These are phyloP conservation scores for Gadopsis bispinosus DNA, from an alignment of 2,797 vertebrate species.

Conservation along the genomic window DNA sequence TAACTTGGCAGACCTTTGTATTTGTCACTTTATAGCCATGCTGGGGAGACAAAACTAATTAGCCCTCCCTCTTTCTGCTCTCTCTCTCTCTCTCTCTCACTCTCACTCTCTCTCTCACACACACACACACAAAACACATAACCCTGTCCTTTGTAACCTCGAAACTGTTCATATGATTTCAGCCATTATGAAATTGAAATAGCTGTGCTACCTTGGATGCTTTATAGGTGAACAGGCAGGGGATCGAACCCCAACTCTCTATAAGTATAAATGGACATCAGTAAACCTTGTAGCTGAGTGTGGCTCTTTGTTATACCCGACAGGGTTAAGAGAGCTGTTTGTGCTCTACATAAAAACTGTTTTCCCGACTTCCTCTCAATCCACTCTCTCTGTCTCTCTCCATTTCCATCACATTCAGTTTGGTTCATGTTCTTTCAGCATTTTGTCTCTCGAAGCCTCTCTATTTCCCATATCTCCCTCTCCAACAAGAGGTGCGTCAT, in stretches of 20 bases:
- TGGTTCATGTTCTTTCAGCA: constrained; percentile 26
- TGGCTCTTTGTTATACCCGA: constrained; percentile 44
- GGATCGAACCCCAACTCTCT: constrained; percentile 58
- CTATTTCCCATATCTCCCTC: constrained; percentile 17
- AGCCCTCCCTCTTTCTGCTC: not conserved
- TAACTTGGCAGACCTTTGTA: constrained; percentile 7
- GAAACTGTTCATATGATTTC: constrained; percentile 53
- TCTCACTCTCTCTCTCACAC: not conserved
- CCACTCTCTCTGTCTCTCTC: not conserved
- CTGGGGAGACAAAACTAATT: constrained; percentile 20
- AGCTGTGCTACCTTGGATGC: constrained; percentile 53
- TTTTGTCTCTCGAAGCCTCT: constrained; percentile 25
- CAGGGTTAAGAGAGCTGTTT: constrained; percentile 68
- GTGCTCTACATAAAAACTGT: constrained; percentile 32
- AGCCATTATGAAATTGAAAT: constrained; percentile 59
- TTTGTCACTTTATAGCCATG: constrained; percentile 36
- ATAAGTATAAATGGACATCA: constrained; percentile 25
- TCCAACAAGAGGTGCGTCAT: constrained; percentile 30
- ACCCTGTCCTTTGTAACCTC: constrained; percentile 47
- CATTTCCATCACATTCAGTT: constrained; percentile 32
- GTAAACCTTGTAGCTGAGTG: constrained; percentile 69
- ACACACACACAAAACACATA: not conserved
- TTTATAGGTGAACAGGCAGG: constrained; percentile 47
- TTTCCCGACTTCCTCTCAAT: constrained; percentile 17
- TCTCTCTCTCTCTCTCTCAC: not conserved